phyloP scores from a whole-genome alignment of 2,888 invertebrate species.

The Trachelus iudaicus region DNA sequence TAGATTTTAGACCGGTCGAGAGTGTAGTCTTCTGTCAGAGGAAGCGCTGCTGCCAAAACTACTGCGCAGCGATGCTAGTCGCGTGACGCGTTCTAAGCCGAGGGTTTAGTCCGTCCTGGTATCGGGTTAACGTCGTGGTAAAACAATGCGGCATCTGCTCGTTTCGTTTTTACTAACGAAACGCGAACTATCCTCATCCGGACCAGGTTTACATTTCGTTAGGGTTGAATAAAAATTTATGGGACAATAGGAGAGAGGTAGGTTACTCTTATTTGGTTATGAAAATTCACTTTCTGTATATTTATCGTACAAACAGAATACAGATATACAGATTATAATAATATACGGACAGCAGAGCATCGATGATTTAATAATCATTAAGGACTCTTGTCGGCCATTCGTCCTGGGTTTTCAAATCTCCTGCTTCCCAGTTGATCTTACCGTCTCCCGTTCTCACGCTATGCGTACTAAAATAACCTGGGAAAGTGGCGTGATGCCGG shows the following conservation, averaged over 20 bases:
- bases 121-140: neutral
- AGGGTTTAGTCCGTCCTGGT: neutral
- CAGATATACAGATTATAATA: neutral
- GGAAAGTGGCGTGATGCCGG: conserved; percentile 19
- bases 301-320: neutral
- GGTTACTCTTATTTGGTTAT: neutral
- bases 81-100: neutral
- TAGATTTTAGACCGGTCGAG: conserved; percentile 3
- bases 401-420: neutral
- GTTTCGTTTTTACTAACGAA: neutral
- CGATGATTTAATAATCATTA: neutral
- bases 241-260: neutral
- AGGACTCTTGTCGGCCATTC: neutral
- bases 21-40: conserved; percentile 5
- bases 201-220: neutral
- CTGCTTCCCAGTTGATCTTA: neutral
- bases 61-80: conserved; percentile 9
- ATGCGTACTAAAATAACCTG: conserved; percentile 14
- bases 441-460: neutral
- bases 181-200: neutral
- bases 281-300: neutral
- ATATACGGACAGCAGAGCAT: neutral
- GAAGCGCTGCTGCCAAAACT: conserved; percentile 7
- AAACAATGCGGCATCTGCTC: neutral
- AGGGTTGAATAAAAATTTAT: neutral